Evolutionary conservation across 2,113 vertebrate species (phyloP).

Genomic region (Prionailurus bengalensis): DNA sequence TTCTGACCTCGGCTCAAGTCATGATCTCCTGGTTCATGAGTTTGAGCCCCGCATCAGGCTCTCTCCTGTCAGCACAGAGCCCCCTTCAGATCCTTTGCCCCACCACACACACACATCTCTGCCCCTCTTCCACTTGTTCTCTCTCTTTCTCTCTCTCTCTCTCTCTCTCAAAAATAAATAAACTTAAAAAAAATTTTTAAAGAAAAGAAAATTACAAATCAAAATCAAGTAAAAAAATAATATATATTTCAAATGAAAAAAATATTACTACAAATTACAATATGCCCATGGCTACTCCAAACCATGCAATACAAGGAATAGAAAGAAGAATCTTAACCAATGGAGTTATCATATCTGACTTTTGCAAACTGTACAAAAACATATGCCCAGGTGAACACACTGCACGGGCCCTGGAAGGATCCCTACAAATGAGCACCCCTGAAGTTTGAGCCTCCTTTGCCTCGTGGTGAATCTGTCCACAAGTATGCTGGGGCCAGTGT

Average conservation of each 20-base stretch:
- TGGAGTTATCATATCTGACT: background rate
- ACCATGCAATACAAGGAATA: background rate
- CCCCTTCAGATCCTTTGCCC: too few species aligned
- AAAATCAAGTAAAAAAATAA: slow-evolving; percentile 21
- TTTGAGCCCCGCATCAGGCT: too few species aligned
- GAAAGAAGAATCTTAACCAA: background rate
- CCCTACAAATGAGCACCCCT: background rate
- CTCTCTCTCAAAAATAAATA: too few species aligned
- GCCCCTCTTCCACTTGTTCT: too few species aligned
- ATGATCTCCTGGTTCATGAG: too few species aligned
- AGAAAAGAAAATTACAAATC: slow-evolving; percentile 9
- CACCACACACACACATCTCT: too few species aligned
- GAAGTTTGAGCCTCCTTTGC: background rate
- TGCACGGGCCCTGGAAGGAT: background rate
- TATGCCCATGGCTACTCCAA: background rate
- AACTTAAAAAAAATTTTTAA: background rate
- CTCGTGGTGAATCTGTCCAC: background rate
- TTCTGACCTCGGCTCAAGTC: too few species aligned
- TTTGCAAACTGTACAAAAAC: background rate
- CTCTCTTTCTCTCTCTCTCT: too few species aligned
- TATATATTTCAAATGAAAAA: slow-evolving; percentile 22
- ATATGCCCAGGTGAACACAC: background rate
- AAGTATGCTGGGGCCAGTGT: background rate
- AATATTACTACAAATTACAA: background rate
- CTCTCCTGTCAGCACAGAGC: too few species aligned